Base-by-base conservation (phyloP, 92 coral and sea anemone genomes). In the Parazoanthus swiftii region DNA sequence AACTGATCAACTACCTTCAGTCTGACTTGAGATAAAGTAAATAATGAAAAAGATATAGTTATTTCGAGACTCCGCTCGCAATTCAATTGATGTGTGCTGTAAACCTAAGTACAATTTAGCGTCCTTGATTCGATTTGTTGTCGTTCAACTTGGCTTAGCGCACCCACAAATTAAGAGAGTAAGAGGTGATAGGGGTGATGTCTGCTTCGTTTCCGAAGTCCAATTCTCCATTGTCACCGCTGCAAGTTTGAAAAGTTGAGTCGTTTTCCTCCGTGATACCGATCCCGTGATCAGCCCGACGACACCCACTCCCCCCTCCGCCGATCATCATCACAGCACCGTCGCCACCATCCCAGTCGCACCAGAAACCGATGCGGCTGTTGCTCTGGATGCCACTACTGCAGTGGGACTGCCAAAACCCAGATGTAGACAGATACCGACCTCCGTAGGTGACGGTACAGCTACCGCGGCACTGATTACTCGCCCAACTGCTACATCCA, bases 241-340 rank as follows among this genome's bases (percentile, higher is more conserved):
- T 10, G 63, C 79, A 75, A 35, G 29, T 1, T 51, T 48, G 67
- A 79, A 46, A 79, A 6, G 43, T 54, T 20, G 93, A 88, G 0
- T 1, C n/a, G 44, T 86, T 35, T 2, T 11, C 86, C 78, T 93
- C 95, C 59, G 95, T 93, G 35, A 93, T 37, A 39, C 92, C 94
- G 58, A 93, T 88, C 21, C 95, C 95, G 81, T 93, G 95, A 65
- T 93, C 96, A 25, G 96, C 91, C 77, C 96, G 72, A 0, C 0
- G 9, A 67, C 96, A 93, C 3, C 51, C 76, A 39, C 5, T 6
- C 1, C 96, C 94, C 36, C 92, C 94, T 7, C 96, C 93, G 5
- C 91, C 93, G 42, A 91, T 86, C 92, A 88, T 90, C 77, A 93
- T 81, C 77, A 91, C 93, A 2, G 94, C 86, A 26, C 89, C 94